A percentile compares a stretch with the other conserved stretches of the same genome.
Conservation (phyloP, 2,113 vertebrate species). For the Stomatorhinus ivindoensis region DNA sequence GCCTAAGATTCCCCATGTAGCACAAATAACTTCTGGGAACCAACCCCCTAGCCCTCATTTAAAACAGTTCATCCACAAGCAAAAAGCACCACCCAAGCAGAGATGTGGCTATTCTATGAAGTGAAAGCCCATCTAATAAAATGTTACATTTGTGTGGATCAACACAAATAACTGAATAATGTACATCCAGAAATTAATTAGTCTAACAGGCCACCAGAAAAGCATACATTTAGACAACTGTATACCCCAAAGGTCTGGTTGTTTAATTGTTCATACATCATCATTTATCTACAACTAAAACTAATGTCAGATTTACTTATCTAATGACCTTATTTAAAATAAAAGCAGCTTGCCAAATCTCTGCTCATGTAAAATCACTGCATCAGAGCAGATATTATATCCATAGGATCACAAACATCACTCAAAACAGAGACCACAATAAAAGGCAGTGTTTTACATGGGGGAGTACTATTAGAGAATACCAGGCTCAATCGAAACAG, state of each 20-base stretch:
- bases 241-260: not conserved
- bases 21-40: not conserved
- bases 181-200: not conserved
- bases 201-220: not conserved
- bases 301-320: not conserved
- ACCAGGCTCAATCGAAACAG: constrained; percentile 28
- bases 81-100: not conserved
- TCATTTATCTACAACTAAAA: not conserved
- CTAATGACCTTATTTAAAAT: not conserved
- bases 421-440: not conserved
- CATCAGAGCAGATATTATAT: not conserved
- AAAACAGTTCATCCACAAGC: not conserved
- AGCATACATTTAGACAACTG: not conserved
- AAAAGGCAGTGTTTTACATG: not conserved
- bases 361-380: not conserved
- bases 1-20: not conserved
- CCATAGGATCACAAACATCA: not conserved
- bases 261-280: not conserved
- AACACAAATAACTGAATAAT: not conserved
- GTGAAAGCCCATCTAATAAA: not conserved
- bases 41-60: not conserved
- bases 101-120: not conserved
- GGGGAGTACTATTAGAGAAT: not conserved
- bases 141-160: not conserved
- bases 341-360: not conserved